Evolutionary conservation across 2,888 invertebrate species (phyloP).

Genomic region (Euplagia quadripunctaria): DNA sequence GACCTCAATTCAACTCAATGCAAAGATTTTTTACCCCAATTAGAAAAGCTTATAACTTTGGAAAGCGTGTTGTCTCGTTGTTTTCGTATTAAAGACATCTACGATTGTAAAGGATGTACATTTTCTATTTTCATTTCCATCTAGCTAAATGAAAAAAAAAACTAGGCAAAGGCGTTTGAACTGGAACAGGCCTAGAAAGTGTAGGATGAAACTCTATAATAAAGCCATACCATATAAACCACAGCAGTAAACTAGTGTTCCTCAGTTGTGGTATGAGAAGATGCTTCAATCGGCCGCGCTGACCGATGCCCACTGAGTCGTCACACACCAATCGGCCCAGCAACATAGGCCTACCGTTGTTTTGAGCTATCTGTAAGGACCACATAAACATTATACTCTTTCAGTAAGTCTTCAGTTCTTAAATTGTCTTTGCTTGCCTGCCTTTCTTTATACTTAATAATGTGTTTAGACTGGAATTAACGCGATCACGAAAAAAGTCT

Average conservation of each 20-base stretch:
- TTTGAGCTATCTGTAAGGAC: constrained; percentile 90
- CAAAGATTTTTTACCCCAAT: too few species aligned
- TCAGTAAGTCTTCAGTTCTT: background rate
- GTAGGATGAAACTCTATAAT: background rate
- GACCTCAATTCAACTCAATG: too few species aligned
- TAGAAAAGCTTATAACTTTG: too few species aligned
- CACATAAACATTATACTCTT: background rate
- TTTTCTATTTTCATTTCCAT: too few species aligned
- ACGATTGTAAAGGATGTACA: too few species aligned
- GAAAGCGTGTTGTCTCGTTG: too few species aligned
- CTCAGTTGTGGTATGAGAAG: constrained; percentile 93
- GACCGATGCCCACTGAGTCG: constrained; percentile 88
- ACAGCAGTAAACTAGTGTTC: constrained; percentile 94
- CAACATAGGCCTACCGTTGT: constrained; percentile 96
- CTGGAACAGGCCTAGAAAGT: background rate
- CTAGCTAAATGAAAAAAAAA: background rate
- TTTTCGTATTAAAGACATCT: too few species aligned
- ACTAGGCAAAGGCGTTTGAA: background rate
- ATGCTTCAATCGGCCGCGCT: constrained; percentile 90
- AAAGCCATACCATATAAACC: constrained; percentile 94
- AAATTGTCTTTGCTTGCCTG: too few species aligned
- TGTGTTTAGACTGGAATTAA: too few species aligned
- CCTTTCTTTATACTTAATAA: too few species aligned
- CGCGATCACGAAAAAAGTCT: too few species aligned
- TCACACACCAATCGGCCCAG: constrained; percentile 94